Evolutionary conservation across 2,113 vertebrate genomes (phyloP), one percentile per base, ranked within the genome.

Genomic region (Rhea americana): DNA sequence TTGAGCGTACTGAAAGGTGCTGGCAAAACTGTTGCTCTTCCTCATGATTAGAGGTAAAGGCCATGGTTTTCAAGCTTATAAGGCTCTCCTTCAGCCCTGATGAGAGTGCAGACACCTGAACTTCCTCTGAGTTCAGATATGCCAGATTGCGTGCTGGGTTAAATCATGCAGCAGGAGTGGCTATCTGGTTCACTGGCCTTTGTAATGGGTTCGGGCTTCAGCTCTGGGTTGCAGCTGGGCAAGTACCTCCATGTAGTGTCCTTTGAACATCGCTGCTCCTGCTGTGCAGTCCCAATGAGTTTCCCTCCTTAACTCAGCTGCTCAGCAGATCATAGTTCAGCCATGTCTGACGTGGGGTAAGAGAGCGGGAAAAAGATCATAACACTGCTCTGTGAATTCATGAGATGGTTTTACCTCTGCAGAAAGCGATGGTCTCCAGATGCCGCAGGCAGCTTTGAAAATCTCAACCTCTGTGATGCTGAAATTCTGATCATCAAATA

Each of bases 371-470:
- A 95, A 72, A 82, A 3, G 67, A 58, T 45, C 2, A 1, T 18
- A 78, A 35, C 0, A 1, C 0, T 2, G 45, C 63, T 35, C 67
- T 43, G 66, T 8, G 81, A 37, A n/a, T 73, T 35, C 70, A 13
- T 59, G 89, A 39, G 25, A 3, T 53, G 81, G 48, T 73, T 43
- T 48, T 10, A 95, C 74, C 84, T 76, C 89, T 65, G 81, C 47
- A 35, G 53, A 10, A 56, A 81, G 48, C 22, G 0, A 1, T 93
- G 90, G 62, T 70, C 53, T 89, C 93, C 94, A 96, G 91, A 96
- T 96, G 93, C 95, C 51, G 48, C 8, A n/a, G 47, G 2, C 18
- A n/a, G 80, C 94, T 95, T 94, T 94, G 93, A 91, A 94, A 90
- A 75, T 62, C 73, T n/a, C 80, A 66, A 19, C 43, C 45, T 86